A percentile compares a stretch with the other conserved stretches of the same genome.
Conservation (phyloP, 2,888 invertebrate genomes). For the Tipula lateralis region DNA sequence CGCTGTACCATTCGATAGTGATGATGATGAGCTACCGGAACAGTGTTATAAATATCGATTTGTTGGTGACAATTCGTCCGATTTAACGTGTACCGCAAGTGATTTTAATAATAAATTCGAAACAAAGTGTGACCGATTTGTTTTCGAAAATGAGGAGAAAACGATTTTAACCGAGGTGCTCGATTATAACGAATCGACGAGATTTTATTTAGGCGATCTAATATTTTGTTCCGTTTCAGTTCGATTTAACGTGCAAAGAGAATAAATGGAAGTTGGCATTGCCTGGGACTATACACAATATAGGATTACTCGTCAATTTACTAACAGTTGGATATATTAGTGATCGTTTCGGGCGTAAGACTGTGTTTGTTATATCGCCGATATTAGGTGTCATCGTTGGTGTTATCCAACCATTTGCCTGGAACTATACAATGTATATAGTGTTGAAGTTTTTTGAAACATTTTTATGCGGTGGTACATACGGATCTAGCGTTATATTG, state of each 20-base stretch:
- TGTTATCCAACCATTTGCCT: too few relatives aligned
- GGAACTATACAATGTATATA: too few relatives aligned
- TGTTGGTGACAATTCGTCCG: neutral
- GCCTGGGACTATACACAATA: neutral
- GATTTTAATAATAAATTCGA: neutral
- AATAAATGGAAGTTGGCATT: neutral
- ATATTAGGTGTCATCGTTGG: too few relatives aligned
- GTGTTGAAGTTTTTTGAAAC: too few relatives aligned
- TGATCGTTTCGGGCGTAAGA: slow-evolving; percentile 37
- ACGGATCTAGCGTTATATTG: slow-evolving; percentile 45
- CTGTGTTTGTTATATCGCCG: too few relatives aligned
- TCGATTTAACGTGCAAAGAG: neutral
- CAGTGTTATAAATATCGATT: neutral
- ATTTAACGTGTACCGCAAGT: neutral
- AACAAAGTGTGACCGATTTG: neutral
- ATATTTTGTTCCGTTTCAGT: neutral
- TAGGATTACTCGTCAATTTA: slow-evolving; percentile 61
- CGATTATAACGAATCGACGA: too few relatives aligned
- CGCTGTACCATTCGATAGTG: neutral
- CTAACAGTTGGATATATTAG: slow-evolving; percentile 52
- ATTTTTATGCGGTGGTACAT: too few relatives aligned
- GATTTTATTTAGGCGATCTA: too few relatives aligned
- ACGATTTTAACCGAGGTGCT: neutral
- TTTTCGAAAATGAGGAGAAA: neutral
- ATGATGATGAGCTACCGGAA: neutral